Evolutionary conservation across 2,113 vertebrate species (phyloP), one percentile per base, ranked within the genome.

Genomic region (Ariopsis seemanni): DNA sequence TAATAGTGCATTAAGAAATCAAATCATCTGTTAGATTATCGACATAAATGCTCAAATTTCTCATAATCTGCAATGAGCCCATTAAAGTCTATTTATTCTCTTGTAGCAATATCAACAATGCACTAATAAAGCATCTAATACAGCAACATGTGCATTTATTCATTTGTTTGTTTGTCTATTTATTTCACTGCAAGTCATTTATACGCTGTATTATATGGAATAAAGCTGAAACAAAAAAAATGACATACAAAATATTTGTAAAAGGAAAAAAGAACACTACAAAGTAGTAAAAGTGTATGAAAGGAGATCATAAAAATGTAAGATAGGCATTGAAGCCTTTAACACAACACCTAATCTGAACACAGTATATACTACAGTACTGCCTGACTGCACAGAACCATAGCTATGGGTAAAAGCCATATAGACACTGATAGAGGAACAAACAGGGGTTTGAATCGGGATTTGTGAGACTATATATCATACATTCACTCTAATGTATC

Each of bases 71-170:
- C 71, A 75, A 25, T 22, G 42, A 75, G 42, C 34, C 22, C 18
- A 75, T 48, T 48, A 50, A 80, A 30, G 2, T 17, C 6, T 27
- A 8, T 53, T 50, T 25, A 78, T 55, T 27, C 25, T 42, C 14
- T 4, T 80, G 7, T 9, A 57, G n/a, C 77, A 79, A 27, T 17
- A 55, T 57, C 53, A 20, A 18, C 11, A 58, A 6, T 12, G 22
- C 78, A 34, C 15, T 60, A 81, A 81, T 81, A 81, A 81, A 81
- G 8, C 27, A 81, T 81, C 9, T 81, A 7, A 77, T 52, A 14
- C 74, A 52, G 48, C 74, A 77, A 25, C 48, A 14, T 57, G 7
- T 53, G 27, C 27, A 74, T n/a, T 77, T 1, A 52, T 53, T 79
- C 30, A 17, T 20, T 58, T 81, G 5, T 77, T 14, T 81, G 25